Base-by-base conservation (phyloP, 2,113 vertebrate species). In the Pseudorasbora parva region DNA sequence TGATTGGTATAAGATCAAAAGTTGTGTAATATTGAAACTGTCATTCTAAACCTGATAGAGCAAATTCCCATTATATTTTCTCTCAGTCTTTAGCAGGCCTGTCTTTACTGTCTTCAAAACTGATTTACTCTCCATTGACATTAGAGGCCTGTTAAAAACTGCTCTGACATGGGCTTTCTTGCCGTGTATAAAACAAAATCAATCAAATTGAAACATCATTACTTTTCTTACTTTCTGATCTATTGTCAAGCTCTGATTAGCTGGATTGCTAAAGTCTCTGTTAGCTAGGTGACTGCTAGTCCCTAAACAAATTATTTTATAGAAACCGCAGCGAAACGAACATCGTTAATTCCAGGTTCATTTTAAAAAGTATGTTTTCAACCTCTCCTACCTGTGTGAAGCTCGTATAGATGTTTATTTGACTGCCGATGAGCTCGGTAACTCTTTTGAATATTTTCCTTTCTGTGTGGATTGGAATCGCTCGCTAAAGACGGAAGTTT, bases 401-500 rank as follows among this genome's bases (percentile, higher is more conserved):
- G 57, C 12, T 56, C 10, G 73, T 69, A 37, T 30, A 69, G 12
- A 19, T 56, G 25, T 66, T 64, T 83, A 73, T 47, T 74, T 74
- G 30, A 56, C 23, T 33, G 45, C 41, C n/a, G 51, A n/a, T 47
- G 71, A 51, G 41, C 62, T 75, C 85, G 69, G 14, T 79, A 87
- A 69, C 27, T 78, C 66, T 62, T 64, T 59, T 85, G 80, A 45
- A 49, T 68, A 51, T 12, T 73, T 83, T 59, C 83, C 84, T 86
- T 89, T 83, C 82, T 74, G 83, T 72, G 57, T 89, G 47, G 51
- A 54, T 54, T 54, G 51, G 45, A 68, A 83, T 75, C 68, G 83
- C 64, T 79, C 47, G 30, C 71, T n/a, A 88, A 90, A 89, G 91
- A 91, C 90, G 92, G 92, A 94, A 94, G 92, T 93, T 92, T 92